Evolutionary conservation across 2,888 invertebrate genomes (phyloP), one percentile per base, ranked within the genome.

Genomic region (Eutolmus rufibarbis): DNA sequence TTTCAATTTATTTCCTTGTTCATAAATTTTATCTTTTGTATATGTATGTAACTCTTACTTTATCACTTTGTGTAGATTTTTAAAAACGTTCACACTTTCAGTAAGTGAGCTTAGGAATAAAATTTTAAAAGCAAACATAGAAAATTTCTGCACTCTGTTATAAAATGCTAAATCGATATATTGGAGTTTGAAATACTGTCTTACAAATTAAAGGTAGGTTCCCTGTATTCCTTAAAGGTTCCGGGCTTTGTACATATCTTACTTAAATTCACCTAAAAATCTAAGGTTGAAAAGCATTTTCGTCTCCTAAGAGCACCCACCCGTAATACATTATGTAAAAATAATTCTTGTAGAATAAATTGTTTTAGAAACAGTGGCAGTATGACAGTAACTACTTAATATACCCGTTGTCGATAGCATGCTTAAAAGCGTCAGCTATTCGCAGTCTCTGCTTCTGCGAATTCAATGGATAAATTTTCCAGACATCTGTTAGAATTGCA

Each of bases 351-450:
- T 0, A n/a, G n/a, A 51, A n/a, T 19, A 7, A n/a, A 51, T 51
- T n/a, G 7, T 16, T n/a, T 51, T 19, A 7, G 0, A 16, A 51
- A 51, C 9, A 12, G 40, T 51, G n/a, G 3, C 46, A 37, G 14
- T 46, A 74, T 51, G n/a, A 3, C 46, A 37, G 14, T 46, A 74
- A 23, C 90, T 89, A 92, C 82, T 91, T 89, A 74, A 92, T 90
- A 89, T 94, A 96, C 12, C 94, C 94, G 89, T 93, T 93, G 89
- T 96, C 95, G 1, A 95, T 94, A 57, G 95, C 94, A 90, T 95
- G 95, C 56, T 95, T 94, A 9, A 96, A 93, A 37, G 95, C 93
- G 88, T 95, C 94, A 0, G 96, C 95, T 78, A 96, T 93, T 74
- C 95, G 93, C 66, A 93, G 92, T 31, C 95, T 93, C 8, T 95